These are phyloP conservation scores for Stramonita haemastoma DNA, from an alignment of 2,888 invertebrate species.

Conservation along the genomic window DNA sequence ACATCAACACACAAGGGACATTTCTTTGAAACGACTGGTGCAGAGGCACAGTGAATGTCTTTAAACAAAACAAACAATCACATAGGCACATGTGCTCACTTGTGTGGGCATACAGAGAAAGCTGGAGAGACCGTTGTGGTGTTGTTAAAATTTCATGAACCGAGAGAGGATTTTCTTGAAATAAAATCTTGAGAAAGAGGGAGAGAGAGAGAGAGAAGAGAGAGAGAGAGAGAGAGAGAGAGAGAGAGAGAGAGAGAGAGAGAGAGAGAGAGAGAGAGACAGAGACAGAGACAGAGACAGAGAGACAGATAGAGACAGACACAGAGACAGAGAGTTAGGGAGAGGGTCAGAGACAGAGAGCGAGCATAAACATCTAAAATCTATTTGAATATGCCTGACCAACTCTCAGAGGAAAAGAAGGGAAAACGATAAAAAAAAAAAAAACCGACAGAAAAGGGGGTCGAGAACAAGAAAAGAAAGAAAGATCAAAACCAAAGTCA, in stretches of 20 bases:
- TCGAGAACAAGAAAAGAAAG: not conserved
- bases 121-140: not conserved
- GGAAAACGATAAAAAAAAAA: not conserved
- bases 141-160: not conserved
- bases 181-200: not conserved
- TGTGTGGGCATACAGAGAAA: not conserved
- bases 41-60: not conserved
- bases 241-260: conserved; percentile 3
- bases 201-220: not conserved
- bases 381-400: too few relatives aligned
- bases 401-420: not conserved
- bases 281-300: not conserved
- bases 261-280: not conserved
- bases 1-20: not conserved
- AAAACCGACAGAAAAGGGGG: not conserved
- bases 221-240: conserved; percentile 8
- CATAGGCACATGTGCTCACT: too few relatives aligned
- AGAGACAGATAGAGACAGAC: too few relatives aligned
- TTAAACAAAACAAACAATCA: too few relatives aligned
- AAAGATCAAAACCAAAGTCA: not conserved
- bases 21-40: not conserved
- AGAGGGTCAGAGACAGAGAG: too few relatives aligned
- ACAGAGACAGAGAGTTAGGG: not conserved
- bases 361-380: too few relatives aligned
- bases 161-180: not conserved